A percentile compares a stretch with the other conserved stretches of the same genome.
phyloP scores from a whole-genome alignment of 2,888 invertebrate genomes.

The Volucella inanis region DNA sequence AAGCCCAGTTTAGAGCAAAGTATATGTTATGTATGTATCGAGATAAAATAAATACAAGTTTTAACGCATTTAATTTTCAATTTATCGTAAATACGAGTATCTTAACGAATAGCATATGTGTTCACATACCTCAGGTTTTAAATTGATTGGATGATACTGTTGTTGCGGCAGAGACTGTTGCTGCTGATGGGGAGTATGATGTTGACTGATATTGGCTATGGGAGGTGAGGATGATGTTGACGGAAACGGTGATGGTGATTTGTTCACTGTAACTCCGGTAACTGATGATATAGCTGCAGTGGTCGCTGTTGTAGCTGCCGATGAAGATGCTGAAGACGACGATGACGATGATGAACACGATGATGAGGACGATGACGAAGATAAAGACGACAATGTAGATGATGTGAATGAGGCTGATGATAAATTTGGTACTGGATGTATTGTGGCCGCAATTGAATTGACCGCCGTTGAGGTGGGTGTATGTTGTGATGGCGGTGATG shows the following conservation, averaged over 20 bases:
- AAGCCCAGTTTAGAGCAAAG: not conserved
- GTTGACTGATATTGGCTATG: constrained; percentile 63
- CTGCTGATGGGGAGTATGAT: constrained; percentile 65
- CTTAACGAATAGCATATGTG: not conserved
- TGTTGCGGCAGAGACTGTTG: constrained; percentile 69
- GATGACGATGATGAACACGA: constrained; percentile 67
- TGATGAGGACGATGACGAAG: constrained; percentile 61
- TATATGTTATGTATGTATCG: not conserved
- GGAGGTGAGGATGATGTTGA: constrained; percentile 75
- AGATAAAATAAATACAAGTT: not conserved
- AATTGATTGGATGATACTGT: constrained; percentile 78
- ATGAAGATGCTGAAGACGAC: constrained; percentile 68
- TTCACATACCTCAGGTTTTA: constrained; percentile 78
- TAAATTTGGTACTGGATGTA: constrained; percentile 76
- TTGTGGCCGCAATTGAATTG: constrained; percentile 74
- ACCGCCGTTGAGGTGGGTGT: constrained; percentile 70
- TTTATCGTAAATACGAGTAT: not conserved
- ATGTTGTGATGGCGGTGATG: constrained; percentile 62
- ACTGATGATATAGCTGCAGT: constrained; percentile 74
- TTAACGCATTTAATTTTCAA: too few relatives aligned
- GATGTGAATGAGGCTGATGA: constrained; percentile 76
- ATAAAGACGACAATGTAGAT: constrained; percentile 70
- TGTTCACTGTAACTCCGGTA: constrained; percentile 76
- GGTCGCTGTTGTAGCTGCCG: constrained; percentile 57
- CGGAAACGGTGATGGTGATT: constrained; percentile 75